Base-by-base conservation (phyloP, 1,140 invertebrate species). In the Diprion similis region DNA sequence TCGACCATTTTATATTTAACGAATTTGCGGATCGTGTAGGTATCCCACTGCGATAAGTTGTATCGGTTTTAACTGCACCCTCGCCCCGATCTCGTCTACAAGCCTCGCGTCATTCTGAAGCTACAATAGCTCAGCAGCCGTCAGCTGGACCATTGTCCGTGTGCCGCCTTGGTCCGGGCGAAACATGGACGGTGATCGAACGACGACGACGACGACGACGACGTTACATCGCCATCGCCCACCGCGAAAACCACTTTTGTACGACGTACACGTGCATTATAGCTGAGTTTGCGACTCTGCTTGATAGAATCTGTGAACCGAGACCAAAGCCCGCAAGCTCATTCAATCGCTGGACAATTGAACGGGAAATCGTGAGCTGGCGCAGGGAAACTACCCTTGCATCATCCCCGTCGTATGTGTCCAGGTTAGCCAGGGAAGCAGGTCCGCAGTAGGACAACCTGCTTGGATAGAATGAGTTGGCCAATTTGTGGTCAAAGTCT, bases 181-280 rank as follows among this genome's bases (percentile, higher is more conserved):
- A 59, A 59, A 59, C 51, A 59, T 17, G 11, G 51, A 59, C 51
- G 51, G 51, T 59, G 51, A 59, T 59, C 51, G 51, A 59, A 59
- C 51, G 51, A 8, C n/a, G 51, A 3, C 51, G 7, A 59, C 51
- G 51, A 59, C 51, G 11, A 8, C n/a, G 51, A 3, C 51, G 7
- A 59, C 51, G 51, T n/a, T n/a, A 59, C 51, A 4, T 59, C 51
- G 51, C 51, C 9, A 15, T 15, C 51, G 51, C 51, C n/a, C 11
- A 17, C 51, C 51, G n/a, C 51, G 51, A 17, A 59, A 59, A 59
- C 51, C 51, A 59, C 51, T 59, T 59, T 59, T 59, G 51, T 59
- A 59, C 51, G 51, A 59, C 6, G 6, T 59, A 59, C n/a, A 59
- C 11, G 51, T 59, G n/a, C 24, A 37, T 59, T 17, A 17, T 15